Evolutionary conservation across 2,113 vertebrate genomes (phyloP), one percentile per base, ranked within the genome.

Genomic region (Corapipo altera): DNA sequence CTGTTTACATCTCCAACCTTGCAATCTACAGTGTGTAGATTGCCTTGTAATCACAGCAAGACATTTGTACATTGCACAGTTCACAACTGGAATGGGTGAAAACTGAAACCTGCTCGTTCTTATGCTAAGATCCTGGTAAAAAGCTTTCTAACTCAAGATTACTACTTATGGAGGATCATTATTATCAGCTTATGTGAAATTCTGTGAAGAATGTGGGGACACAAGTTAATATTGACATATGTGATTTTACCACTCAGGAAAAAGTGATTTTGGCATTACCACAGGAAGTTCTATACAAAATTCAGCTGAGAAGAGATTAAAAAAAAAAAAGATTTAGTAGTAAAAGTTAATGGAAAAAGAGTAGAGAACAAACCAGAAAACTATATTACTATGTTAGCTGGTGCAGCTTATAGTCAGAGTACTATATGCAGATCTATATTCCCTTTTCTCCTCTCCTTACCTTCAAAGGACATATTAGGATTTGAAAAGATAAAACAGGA

Each of bases 301-400:
- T 30, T 35, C n/a, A 48, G 6, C 54, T 43, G 6, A 54, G 30
- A 8, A 67, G 30, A 52, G 30, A 44, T 28, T 61, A 37, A 59
- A 35, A 35, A n/a, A n/a, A 61, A 26, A 27, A 15, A 12, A 39
- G 6, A 30, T 48, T 27, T 27, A 37, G 27, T 21, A 20, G 54
- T 44, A 72, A 72, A 88, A 76, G 18, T 5, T 24, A 23, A 14
- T 80, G 58, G n/a, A 69, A 71, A 83, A 86, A 4, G 3, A 79
- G 37, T 51, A 73, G 7, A 44, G 18, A 76, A 46, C 16, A 78
- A 82, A 55, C 2, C 8, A 49, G 65, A 59, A 85, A 70, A 69
- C 2, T 32, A 5, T 9, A 8, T 69, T 44, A 52, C 0, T 2
- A 7, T 58, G 6, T 20, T 27, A 75, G 8, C 5, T 57, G 3